Evolutionary conservation across 2,888 invertebrate genomes (phyloP), one percentile per base, ranked within the genome.

Genomic region (Chaetogeoica ovagalla): DNA sequence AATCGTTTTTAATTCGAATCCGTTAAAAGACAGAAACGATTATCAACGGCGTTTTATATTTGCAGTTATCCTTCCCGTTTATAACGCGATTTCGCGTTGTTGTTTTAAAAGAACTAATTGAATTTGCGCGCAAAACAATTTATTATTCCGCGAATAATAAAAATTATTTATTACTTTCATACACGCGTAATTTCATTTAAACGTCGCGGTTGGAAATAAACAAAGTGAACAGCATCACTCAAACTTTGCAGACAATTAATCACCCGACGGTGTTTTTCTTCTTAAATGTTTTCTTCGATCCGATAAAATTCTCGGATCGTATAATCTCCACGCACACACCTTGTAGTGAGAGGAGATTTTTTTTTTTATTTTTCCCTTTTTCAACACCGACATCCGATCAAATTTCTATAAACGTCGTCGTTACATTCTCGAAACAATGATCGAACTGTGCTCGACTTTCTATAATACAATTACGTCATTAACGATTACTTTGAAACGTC

Each of bases 81-180:
- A 43, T 9, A 43, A 30, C 30, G 30, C 30, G 30, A 43, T 43
- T 43, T 43, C 9, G 7, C 43, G 9, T 43, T 43, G 43, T 43
- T 43, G 9, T 43, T 43, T 43, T 43, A 43, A 43, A n/a, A n/a
- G 17, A 43, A 66, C 57, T n/a, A 43, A 66, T 75, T 23, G 15
- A 57, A 65, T 43, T 43, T 23, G 13, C 8, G 1, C 13, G 43
- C 19, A 59, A n/a, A 11, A 63, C 63, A 63, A 63, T 63, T 74
- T 52, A 74, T 74, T 65, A 55, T 55, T 65, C 37, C n/a, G 37
- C 37, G 17, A 39, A 65, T 55, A 63, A 39, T 74, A 63, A 74
- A 63, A 63, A 63, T 21, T 73, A 11, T 63, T 52, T 48, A 15
- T 62, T 15, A 37, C n/a, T 52, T 73, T 63, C 30, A 13, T 37